Evolutionary conservation across 1,140 invertebrate species (phyloP), one percentile per base, ranked within the genome.

Genomic region (Drosophila ironensis): DNA sequence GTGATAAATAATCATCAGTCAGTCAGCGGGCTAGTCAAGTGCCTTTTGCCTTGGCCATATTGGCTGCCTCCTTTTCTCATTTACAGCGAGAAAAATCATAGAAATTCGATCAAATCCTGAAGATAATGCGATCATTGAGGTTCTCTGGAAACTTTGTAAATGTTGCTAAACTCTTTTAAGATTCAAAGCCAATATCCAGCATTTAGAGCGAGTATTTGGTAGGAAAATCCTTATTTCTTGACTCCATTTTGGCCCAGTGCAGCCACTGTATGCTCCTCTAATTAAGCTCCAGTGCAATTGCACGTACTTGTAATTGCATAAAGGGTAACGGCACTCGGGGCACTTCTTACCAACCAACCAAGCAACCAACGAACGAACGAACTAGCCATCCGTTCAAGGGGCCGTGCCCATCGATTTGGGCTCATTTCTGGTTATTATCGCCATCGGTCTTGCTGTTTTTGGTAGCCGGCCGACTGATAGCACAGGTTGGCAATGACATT

Each of bases 1-100:
- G 80, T 86, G 80, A 86, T 86, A 86, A 86, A 86, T 86, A 86
- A 86, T 86, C 80, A 80, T 80, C 74, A 74, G 80, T 67, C 71
- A 37, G 46, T 71, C 35, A 40, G 56, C 44, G 44, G 44, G 38
- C 37, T 28, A 48, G 51, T 37, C 66, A 69, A 59, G 57, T 68
- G 66, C 68, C n/a, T n/a, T n/a, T n/a, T n/a, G n/a, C n/a, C n/a
- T 14, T 35, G 30, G 30, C 30, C 11, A 35, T 12, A 4, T 14
- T 48, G 30, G 35, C 24, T 41, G 27, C 37, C 48, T 59, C 38
- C 52, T 60, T 44, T 54, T 25, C 16, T 48, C 60, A 28, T 33
- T 54, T 47, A 17, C 33, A 37, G 12, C 1, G 33, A 17, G 33
- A 37, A 16, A 37, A 37, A 22, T 22, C 5, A 22, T 22, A 3